Conservation (phyloP, 2,888 invertebrate genomes). For the Scotopteryx bipunctaria region DNA sequence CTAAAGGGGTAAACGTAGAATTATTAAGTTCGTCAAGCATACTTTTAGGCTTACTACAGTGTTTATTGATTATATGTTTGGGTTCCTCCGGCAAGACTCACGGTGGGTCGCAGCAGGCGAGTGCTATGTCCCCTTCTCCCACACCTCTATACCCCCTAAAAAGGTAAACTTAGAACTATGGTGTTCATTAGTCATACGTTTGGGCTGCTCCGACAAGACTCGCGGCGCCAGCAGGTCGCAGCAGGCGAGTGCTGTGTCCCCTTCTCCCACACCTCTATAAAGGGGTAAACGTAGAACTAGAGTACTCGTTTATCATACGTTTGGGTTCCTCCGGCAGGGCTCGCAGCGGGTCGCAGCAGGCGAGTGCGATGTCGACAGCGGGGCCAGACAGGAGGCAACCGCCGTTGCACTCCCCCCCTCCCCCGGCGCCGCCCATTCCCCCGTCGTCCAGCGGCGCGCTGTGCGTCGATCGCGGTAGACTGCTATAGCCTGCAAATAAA, state of each 20-base stretch:
- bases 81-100: constrained; percentile 87
- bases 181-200: constrained; percentile 20
- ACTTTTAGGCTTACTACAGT: no score
- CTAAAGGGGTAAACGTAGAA: no score
- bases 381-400: constrained; percentile 80
- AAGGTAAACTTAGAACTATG: not conserved
- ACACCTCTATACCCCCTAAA: not conserved
- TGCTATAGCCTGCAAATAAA: constrained; percentile 87
- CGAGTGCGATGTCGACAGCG: constrained; percentile 81
- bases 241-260: no score
- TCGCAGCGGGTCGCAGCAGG: constrained; percentile 86
- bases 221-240: no score
- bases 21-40: no score
- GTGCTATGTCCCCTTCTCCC: constrained; percentile 82
- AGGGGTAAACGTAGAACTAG: no score
- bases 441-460: constrained; percentile 86
- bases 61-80: constrained; percentile 21
- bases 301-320: constrained; percentile 23
- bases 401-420: constrained; percentile 63
- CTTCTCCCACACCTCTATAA: no score
- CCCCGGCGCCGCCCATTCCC: constrained; percentile 51
- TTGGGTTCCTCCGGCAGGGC: constrained; percentile 85
- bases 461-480: constrained; percentile 92
- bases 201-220: constrained; percentile 85
- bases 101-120: constrained; percentile 85